A percentile compares a stretch with the other conserved stretches of the same genome.
Evolutionary conservation across 2,797 vertebrate species (phyloP).

Genomic region (Synanceia verrucosa): DNA sequence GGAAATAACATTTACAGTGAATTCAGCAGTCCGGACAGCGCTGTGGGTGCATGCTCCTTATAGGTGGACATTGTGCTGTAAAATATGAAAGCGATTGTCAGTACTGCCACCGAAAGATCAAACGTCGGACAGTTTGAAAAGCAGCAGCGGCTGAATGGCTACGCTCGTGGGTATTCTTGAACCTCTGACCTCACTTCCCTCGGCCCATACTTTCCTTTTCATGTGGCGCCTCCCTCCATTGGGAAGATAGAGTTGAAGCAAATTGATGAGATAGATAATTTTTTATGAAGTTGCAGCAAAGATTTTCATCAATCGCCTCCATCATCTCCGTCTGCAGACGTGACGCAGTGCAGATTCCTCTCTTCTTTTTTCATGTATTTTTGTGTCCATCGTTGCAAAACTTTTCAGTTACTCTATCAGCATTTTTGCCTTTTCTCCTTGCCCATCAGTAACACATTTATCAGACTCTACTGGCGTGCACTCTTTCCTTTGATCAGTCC

Average conservation of each 20-base stretch:
- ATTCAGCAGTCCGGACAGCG: background rate
- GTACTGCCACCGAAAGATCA: background rate
- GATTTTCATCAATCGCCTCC: background rate
- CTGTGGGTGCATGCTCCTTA: background rate
- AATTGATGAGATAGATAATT: constrained; percentile 69
- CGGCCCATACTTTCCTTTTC: constrained; percentile 11
- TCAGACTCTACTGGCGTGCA: background rate
- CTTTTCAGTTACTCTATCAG: background rate
- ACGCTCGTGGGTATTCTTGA: constrained; percentile 41
- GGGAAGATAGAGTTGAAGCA: constrained; percentile 27
- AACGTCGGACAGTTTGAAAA: constrained; percentile 30
- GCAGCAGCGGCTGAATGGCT: constrained; percentile 32
- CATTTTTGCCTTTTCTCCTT: background rate
- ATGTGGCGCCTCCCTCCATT: constrained; percentile 9
- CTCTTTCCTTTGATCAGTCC: constrained; percentile 15
- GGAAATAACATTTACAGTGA: constrained; percentile 24
- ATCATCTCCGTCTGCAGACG: constrained; percentile 5
- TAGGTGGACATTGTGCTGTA: background rate
- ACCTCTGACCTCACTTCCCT: constrained; percentile 44
- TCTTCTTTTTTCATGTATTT: background rate
- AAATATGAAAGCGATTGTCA: constrained; percentile 15
- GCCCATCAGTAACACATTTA: background rate
- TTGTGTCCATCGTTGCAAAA: background rate
- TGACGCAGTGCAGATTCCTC: background rate
- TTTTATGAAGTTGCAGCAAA: constrained; percentile 39